Conservation (phyloP, 2,888 invertebrate genomes). For the Galerucella calmariensis region DNA sequence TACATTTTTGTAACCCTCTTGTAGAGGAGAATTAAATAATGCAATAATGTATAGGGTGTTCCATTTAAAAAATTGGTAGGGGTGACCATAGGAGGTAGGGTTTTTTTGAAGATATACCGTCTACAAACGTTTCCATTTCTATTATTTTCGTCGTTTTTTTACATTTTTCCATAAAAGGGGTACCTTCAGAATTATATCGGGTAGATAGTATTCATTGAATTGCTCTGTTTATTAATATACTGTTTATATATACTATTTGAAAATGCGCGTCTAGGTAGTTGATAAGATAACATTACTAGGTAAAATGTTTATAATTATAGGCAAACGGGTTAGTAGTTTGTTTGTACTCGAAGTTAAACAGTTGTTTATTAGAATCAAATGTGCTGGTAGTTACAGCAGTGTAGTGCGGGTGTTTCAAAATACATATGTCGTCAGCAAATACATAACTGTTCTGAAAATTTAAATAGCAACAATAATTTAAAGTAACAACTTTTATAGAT, state of each 20-base stretch:
- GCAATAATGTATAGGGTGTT: too few relatives aligned
- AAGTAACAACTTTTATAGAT: background rate
- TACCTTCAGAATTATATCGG: too few relatives aligned
- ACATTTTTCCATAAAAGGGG: too few relatives aligned
- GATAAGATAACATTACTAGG: background rate
- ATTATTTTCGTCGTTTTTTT: too few relatives aligned
- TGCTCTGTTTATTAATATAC: too few relatives aligned
- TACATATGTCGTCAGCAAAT: background rate
- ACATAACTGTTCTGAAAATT: background rate
- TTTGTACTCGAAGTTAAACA: background rate
- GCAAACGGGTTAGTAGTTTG: conserved; percentile 1
- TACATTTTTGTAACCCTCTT: too few relatives aligned
- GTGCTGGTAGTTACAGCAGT: background rate
- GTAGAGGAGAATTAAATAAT: too few relatives aligned
- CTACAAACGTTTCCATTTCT: too few relatives aligned
- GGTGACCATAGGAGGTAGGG: too few relatives aligned
- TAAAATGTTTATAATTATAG: background rate
- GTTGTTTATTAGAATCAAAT: background rate
- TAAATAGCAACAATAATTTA: background rate
- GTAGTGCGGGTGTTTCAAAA: conserved; percentile 3
- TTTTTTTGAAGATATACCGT: too few relatives aligned
- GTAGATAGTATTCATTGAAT: too few relatives aligned
- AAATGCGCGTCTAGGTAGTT: background rate
- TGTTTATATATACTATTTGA: background rate
- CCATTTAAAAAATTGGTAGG: too few relatives aligned